Evolutionary conservation across 1,140 invertebrate species (phyloP).

Genomic region (Periplaneta americana): DNA sequence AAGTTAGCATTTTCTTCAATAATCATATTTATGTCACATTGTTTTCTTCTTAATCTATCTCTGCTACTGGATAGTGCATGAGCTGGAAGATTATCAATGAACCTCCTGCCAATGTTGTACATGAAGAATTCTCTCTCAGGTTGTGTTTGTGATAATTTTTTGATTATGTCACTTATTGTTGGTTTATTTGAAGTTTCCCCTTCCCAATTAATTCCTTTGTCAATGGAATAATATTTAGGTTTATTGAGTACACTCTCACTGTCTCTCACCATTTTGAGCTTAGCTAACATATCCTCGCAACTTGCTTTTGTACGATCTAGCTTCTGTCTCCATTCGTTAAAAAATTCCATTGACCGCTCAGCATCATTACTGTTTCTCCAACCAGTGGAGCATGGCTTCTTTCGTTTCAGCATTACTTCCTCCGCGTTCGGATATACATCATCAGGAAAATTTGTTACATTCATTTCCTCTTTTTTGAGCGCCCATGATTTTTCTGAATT

Average conservation of each 20-base stretch:
- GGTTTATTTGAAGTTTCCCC: background rate
- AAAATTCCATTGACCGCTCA: background rate
- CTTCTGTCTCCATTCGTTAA: background rate
- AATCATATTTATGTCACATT: background rate
- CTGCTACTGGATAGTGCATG: background rate
- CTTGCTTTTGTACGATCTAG: constrained; percentile 7
- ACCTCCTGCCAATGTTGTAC: background rate
- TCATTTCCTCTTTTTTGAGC: background rate
- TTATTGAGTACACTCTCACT: background rate
- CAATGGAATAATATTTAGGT: background rate
- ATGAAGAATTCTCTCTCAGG: background rate
- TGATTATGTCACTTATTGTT: background rate
- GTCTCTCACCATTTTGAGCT: background rate
- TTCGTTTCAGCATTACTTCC: background rate
- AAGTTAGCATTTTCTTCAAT: background rate
- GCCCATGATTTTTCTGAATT: background rate
- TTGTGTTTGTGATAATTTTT: background rate
- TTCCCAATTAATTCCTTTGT: constrained; percentile 1
- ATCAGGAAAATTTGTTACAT: background rate
- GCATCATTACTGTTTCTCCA: background rate
- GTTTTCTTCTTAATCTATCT: background rate
- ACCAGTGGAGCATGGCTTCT: background rate
- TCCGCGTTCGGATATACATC: background rate
- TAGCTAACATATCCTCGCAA: constrained; percentile 6
- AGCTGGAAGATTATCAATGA: background rate